Conservation (phyloP, 2,797 vertebrate genomes). For the Sciurus carolinensis region DNA sequence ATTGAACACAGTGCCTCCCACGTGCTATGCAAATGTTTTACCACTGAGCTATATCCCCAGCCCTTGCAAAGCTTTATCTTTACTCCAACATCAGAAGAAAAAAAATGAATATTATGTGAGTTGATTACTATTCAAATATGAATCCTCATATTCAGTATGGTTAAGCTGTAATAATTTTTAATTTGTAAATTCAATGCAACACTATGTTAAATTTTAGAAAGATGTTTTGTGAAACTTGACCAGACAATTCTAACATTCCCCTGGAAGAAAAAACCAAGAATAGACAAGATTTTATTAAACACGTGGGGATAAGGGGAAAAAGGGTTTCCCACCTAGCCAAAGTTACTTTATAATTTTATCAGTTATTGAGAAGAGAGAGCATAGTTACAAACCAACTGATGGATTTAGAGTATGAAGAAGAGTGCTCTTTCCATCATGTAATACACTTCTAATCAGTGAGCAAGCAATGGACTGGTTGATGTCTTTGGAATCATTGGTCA, state of each 20-base stretch:
- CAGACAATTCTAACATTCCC: not conserved
- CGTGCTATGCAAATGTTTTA: not conserved
- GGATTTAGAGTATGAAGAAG: not conserved
- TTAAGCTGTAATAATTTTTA: slow-evolving; percentile 8
- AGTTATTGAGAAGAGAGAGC: not conserved
- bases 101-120: not conserved
- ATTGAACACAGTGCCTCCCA: not conserved
- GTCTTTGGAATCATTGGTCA: not conserved
- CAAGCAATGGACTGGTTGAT: not conserved
- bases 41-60: not conserved
- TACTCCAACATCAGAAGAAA: not conserved
- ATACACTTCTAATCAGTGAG: not conserved
- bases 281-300: not conserved
- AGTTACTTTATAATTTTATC: slow-evolving; percentile 41
- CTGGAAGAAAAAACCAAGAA: slow-evolving; percentile 13
- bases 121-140: slow-evolving; percentile 1
- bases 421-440: not conserved
- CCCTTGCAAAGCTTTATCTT: slow-evolving; percentile 20
- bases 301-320: not conserved
- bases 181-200: not conserved
- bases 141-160: not conserved
- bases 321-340: not conserved
- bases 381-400: not conserved
- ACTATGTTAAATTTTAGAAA: not conserved
- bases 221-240: slow-evolving; percentile 7